Percentiles rank a stretch among this genome's conserved stretches.
Evolutionary conservation across 2,113 vertebrate genomes (phyloP).

Genomic region (Plecotus auritus): DNA sequence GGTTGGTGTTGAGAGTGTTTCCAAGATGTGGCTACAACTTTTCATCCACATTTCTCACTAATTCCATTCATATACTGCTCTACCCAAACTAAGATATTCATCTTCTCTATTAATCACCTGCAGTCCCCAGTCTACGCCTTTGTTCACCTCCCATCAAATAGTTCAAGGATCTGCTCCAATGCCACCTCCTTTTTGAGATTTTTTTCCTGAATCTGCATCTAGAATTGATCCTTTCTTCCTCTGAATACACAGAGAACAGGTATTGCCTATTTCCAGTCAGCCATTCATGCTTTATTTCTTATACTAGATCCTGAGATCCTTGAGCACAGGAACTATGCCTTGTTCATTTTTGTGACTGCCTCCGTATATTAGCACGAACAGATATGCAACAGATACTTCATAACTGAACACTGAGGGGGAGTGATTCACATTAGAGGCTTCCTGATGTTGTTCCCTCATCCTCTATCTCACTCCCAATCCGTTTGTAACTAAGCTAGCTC

Average conservation of each 20-base stretch:
- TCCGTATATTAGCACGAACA: neutral
- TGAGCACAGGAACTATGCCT: neutral
- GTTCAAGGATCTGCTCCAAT: neutral
- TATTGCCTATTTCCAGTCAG: neutral
- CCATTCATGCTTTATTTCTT: neutral
- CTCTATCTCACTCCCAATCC: neutral
- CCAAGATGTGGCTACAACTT: neutral
- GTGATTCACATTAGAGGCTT: neutral
- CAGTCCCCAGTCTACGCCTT: neutral
- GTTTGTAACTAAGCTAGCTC: neutral
- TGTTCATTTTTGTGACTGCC: neutral
- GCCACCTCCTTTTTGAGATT: neutral
- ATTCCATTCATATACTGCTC: neutral
- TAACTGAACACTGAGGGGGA: neutral
- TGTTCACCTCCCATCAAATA: neutral
- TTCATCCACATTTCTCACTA: neutral
- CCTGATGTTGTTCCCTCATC: neutral
- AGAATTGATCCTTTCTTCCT: neutral
- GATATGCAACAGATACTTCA: neutral
- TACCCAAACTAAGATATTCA: neutral
- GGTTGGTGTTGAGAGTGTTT: neutral
- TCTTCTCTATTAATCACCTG: neutral
- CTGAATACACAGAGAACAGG: neutral
- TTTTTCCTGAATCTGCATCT: neutral
- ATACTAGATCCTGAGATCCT: neutral